phyloP scores from a whole-genome alignment of 1,140 invertebrate species.

The Hermetia illucens region DNA sequence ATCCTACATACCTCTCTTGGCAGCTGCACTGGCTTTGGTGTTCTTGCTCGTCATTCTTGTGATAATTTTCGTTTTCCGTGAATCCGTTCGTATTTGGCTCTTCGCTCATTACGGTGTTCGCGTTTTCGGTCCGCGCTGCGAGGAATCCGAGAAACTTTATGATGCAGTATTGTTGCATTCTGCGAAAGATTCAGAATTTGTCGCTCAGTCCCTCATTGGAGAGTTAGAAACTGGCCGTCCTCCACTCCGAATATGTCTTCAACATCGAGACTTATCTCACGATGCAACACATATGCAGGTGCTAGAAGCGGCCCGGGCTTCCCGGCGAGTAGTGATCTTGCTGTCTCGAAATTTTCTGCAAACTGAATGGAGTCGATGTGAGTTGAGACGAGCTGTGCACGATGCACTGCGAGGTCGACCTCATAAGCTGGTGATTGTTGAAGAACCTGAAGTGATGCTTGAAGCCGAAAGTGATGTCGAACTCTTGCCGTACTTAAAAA shows the following conservation, averaged over 20 bases:
- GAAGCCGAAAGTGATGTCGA: constrained; percentile 72
- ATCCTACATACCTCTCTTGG: constrained; percentile 72
- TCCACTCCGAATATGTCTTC: constrained; percentile 67
- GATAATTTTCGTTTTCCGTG: constrained; percentile 68
- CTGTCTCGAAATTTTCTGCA: constrained; percentile 69
- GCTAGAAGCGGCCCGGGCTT: constrained; percentile 72
- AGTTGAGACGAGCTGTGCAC: constrained; percentile 66
- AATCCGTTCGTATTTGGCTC: constrained; percentile 71
- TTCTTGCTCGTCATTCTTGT: constrained; percentile 55
- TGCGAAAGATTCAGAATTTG: constrained; percentile 81
- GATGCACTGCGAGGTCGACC: constrained; percentile 66
- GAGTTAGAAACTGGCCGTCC: constrained; percentile 66
- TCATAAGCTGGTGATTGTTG: constrained; percentile 70
- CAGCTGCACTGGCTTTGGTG: constrained; percentile 56
- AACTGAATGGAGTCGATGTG: constrained; percentile 73
- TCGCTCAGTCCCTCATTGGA: constrained; percentile 63
- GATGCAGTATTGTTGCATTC: constrained; percentile 89
- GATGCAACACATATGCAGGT: constrained; percentile 48
- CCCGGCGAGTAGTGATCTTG: constrained; percentile 61
- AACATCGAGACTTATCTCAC: constrained; percentile 60
- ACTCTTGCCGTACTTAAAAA: constrained; percentile 72
- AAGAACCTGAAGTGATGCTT: constrained; percentile 55
- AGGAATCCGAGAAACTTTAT: constrained; percentile 73
- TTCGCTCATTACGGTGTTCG: constrained; percentile 75
- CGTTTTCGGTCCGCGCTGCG: constrained; percentile 48